Evolutionary conservation across 2,888 invertebrate genomes (phyloP).

Genomic region (Spodoptera exigua): DNA sequence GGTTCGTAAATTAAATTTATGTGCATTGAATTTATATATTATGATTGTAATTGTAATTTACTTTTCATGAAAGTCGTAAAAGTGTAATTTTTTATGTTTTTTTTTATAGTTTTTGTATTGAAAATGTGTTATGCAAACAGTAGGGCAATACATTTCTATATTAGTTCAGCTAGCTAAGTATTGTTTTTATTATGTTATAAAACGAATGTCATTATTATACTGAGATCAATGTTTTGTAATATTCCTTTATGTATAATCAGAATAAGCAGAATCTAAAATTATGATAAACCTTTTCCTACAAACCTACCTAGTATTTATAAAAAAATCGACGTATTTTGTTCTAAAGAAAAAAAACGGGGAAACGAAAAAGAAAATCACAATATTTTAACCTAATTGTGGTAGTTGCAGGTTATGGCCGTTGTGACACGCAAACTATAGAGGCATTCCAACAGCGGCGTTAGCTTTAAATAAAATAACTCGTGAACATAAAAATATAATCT

Average conservation of each 20-base stretch:
- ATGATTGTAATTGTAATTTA: slow-evolving; percentile 14
- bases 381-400: slow-evolving; percentile 20
- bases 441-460: slow-evolving; percentile 11
- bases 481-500: slow-evolving; percentile 12
- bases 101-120: slow-evolving; percentile 27
- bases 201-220: too few species aligned
- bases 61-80: slow-evolving; percentile 47
- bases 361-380: slow-evolving; percentile 15
- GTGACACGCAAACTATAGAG: slow-evolving; percentile 27
- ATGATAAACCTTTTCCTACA: too few species aligned
- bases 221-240: too few species aligned
- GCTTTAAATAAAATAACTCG: slow-evolving; percentile 18
- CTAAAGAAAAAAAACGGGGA: background rate
- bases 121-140: background rate
- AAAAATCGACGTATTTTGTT: too few species aligned
- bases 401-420: slow-evolving; percentile 12
- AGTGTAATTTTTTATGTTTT: slow-evolving; percentile 26
- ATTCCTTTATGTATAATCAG: too few species aligned
- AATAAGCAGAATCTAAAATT: too few species aligned
- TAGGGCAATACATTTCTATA: too few species aligned
- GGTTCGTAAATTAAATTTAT: slow-evolving; percentile 23
- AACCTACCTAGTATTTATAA: too few species aligned
- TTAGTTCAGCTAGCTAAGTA: too few species aligned
- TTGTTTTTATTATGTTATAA: too few species aligned
- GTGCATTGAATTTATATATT: slow-evolving; percentile 15